Base-by-base conservation (phyloP, 1,140 invertebrate genomes). In the Palaemon carinicauda region DNA sequence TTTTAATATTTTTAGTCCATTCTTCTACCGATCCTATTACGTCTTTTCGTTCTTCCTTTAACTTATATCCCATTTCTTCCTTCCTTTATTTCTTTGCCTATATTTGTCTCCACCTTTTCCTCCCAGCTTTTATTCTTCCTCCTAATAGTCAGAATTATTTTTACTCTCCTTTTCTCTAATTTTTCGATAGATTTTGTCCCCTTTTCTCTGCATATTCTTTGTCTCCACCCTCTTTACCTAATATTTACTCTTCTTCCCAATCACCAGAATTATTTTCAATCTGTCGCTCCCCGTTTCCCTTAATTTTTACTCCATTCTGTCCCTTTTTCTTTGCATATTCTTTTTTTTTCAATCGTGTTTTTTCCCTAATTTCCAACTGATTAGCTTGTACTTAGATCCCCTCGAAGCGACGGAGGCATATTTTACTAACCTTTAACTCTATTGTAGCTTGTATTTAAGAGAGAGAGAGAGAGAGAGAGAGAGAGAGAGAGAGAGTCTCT, bases 391-490 rank as follows among this genome's bases (percentile, higher is more conserved):
- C n/a, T n/a, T n/a, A n/a, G n/a, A n/a, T n/a, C n/a, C n/a, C n/a
- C n/a, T n/a, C 15, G 21, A 15, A 31, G 33, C 17, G 19, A 56
- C 17, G n/a, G 56, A 52, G 56, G 41, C 12, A 1, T 15, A 27
- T 27, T n/a, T n/a, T n/a, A n/a, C n/a, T n/a, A n/a, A n/a, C n/a
- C n/a, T n/a, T n/a, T n/a, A n/a, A n/a, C n/a, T n/a, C n/a, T n/a
- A n/a, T n/a, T n/a, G n/a, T n/a, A n/a, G n/a, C n/a, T n/a, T n/a
- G n/a, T n/a, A n/a, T n/a, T n/a, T n/a, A n/a, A n/a, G 41, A 53
- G 41, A 82, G 60, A n/a, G 65, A 71, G 19, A 69, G 53, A 29
- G 56, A 60, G 54, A 31, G 54, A 81, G 79, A 65, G 79, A 65
- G 53, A 69, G 27, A 81, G 54, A 60, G 52, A 60, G 56, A 69